phyloP scores from a whole-genome alignment of 2,113 vertebrate species.

The Dasypus novemcinctus region DNA sequence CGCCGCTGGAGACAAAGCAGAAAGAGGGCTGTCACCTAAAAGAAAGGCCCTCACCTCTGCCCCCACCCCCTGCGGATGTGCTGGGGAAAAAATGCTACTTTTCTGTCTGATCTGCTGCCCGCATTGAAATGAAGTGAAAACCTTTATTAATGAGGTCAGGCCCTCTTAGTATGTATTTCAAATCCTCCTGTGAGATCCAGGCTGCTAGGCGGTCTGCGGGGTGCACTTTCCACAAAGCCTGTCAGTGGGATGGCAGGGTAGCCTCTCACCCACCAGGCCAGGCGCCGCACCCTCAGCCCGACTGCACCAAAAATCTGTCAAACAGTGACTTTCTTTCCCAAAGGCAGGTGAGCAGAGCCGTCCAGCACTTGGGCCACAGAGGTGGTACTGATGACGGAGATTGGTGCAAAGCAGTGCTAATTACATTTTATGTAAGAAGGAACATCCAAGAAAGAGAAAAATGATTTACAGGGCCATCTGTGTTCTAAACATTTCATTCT shows the following conservation, averaged over 20 bases:
- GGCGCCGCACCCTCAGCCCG: not conserved
- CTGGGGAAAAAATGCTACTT: not conserved
- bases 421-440: conserved; percentile 58
- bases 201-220: not conserved
- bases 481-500: conserved; percentile 65
- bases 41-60: not conserved
- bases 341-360: not conserved
- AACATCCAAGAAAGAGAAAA: conserved; percentile 66
- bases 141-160: not conserved
- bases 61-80: not conserved
- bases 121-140: conserved; percentile 33
- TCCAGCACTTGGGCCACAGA: not conserved
- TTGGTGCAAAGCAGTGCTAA: conserved; percentile 3
- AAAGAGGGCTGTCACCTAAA: conserved; percentile 74
- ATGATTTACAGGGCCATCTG: conserved; percentile 75
- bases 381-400: not conserved
- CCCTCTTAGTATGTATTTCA: conserved; percentile 56
- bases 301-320: not conserved
- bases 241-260: not conserved
- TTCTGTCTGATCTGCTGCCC: not conserved
- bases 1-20: conserved; percentile 83
- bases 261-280: not conserved
- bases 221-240: not conserved
- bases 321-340: not conserved
- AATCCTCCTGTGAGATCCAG: not conserved